Percentiles rank a stretch among this genome's conserved stretches.
Evolutionary conservation across 2,797 vertebrate species (phyloP).

Genomic region (Euthynnus affinis): DNA sequence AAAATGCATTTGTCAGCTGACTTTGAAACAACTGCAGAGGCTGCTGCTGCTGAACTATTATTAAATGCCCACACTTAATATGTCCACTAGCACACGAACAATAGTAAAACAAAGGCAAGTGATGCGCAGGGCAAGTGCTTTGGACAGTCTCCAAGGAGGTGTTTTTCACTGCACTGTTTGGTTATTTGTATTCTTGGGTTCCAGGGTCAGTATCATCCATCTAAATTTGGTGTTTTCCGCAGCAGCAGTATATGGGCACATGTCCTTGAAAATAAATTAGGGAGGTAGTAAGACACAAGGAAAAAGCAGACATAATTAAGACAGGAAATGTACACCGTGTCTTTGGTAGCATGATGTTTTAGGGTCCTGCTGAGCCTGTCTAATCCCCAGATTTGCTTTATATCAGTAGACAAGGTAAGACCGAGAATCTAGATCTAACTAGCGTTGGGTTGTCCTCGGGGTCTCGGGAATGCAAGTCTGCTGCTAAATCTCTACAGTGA

Average conservation of each 20-base stretch:
- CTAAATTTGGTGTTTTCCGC: conserved; percentile 39
- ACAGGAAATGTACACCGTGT: neutral
- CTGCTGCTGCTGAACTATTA: conserved; percentile 24
- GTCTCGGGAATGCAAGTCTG: neutral
- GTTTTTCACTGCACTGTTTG: neutral
- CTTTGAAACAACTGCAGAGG: neutral
- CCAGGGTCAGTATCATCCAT: neutral
- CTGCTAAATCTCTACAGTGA: neutral
- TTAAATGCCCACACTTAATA: neutral
- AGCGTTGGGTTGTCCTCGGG: neutral
- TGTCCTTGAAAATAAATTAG: too few species aligned
- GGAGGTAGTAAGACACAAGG: too few species aligned
- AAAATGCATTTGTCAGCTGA: neutral
- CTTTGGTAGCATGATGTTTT: neutral
- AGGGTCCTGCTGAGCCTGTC: neutral
- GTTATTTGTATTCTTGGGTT: neutral
- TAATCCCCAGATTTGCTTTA: neutral
- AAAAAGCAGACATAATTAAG: neutral
- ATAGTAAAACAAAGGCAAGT: neutral
- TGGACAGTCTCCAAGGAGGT: conserved; percentile 5
- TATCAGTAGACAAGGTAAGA: neutral
- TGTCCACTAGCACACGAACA: neutral
- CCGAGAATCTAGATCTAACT: neutral
- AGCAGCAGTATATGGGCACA: neutral
- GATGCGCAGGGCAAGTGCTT: neutral